Evolutionary conservation across 2,797 vertebrate species (phyloP).

Genomic region (Mormyrops boulengeri): DNA sequence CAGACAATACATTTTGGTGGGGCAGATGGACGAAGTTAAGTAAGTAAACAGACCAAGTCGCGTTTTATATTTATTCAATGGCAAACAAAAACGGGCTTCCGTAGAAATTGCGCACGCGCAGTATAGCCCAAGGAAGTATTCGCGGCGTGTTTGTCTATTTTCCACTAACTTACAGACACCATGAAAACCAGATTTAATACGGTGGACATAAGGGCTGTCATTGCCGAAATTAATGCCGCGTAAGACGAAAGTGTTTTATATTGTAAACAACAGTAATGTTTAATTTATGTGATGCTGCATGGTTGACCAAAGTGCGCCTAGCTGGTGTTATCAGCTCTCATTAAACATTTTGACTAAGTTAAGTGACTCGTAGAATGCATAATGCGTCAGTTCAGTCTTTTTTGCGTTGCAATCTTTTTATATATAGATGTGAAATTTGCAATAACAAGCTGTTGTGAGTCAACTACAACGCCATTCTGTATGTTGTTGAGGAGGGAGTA

Average conservation of each 20-base stretch:
- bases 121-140: neutral
- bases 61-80: neutral
- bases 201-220: slow-evolving; percentile 78
- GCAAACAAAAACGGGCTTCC: slow-evolving; percentile 38
- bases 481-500: neutral
- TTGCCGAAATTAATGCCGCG: slow-evolving; percentile 83
- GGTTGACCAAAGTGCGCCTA: neutral
- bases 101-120: slow-evolving; percentile 40
- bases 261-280: neutral
- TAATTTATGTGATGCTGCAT: neutral
- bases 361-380: neutral
- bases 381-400: neutral
- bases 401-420: neutral
- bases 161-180: slow-evolving; percentile 19
- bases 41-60: neutral
- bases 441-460: neutral
- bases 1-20: neutral
- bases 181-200: slow-evolving; percentile 91
- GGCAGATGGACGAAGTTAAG: neutral
- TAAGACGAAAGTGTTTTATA: slow-evolving; percentile 38
- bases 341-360: neutral
- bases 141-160: neutral
- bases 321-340: neutral
- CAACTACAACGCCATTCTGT: neutral
- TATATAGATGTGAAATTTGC: neutral